These are phyloP conservation scores for Lagria hirta DNA, from an alignment of 2,888 invertebrate genomes.

Conservation along the genomic window DNA sequence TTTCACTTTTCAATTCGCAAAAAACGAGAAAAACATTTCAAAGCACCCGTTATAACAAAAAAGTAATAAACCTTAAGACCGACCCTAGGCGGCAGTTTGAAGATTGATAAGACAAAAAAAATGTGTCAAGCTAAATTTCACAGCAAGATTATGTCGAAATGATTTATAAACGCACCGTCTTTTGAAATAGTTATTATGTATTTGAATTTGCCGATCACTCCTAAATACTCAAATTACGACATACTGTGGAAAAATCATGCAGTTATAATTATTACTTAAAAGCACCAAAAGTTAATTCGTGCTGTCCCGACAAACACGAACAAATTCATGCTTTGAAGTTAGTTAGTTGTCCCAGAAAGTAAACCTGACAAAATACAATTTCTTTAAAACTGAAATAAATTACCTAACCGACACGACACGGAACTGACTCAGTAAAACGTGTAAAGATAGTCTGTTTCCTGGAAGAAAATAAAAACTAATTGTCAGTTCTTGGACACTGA, in stretches of 20 bases:
- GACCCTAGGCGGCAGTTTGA: too few species aligned
- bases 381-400: background rate
- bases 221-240: too few species aligned
- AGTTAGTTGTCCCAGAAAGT: conserved; percentile 13
- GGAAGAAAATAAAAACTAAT: conserved; percentile 34
- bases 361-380: background rate
- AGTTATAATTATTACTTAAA: conserved; percentile 11
- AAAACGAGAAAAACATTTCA: too few species aligned
- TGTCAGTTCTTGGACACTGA: conserved; percentile 13
- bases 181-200: too few species aligned
- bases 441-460: conserved; percentile 45
- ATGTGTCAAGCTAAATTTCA: too few species aligned
- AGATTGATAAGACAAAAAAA: too few species aligned
- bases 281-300: conserved; percentile 16
- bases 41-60: too few species aligned
- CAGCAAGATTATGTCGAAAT: too few species aligned
- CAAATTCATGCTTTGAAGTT: conserved; percentile 9
- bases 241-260: conserved; percentile 15
- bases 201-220: too few species aligned
- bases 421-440: conserved; percentile 42
- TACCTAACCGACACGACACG: conserved; percentile 11
- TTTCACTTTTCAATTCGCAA: too few species aligned
- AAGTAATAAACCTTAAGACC: too few species aligned
- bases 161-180: too few species aligned
- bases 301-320: conserved; percentile 15